Base-by-base conservation (phyloP, 2,888 invertebrate genomes). In the Caenorhabditis imperialis region DNA sequence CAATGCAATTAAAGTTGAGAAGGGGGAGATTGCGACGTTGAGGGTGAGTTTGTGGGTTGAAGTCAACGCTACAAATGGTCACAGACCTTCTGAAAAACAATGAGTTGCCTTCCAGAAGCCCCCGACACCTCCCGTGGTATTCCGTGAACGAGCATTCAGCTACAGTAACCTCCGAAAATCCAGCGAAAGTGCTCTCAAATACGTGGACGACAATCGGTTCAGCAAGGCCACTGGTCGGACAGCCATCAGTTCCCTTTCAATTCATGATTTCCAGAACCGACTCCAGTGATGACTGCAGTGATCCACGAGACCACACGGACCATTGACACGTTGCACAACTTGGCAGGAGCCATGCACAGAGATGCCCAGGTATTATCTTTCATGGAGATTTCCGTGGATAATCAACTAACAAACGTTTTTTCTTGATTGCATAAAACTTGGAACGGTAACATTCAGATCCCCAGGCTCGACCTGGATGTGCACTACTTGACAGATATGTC, bases 1-100 rank as follows among this genome's bases (percentile, higher is more conserved):
- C 47, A 80, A 85, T 58, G 86, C 86, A 2, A 85, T 86, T 30
- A 85, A 74, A 69, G 74, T 74, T 8, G 75, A 70, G 25, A 75
- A 70, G 35, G 75, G 70, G 25, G 75, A 75, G 37, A 75, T 75
- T 25, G 70, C 53, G 5, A 75, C 69, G 12, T 54, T 69, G 47
- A 57, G 75, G 42, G 70, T 67, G 12, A 20, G 47, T 53, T 25
- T 18, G 33, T 18, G 2, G 8, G 6, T 14, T 18, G 20, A 6
- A 4, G 4, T 10, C 25, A n/a, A 20, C 37, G 8, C 38, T 23
- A 18, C 22, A 7, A 25, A 14, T 18, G 33, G 12, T 37, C 22
- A 30, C 45, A 1, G 22, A 35, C 7, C 7, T 30, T 30, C 10
- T 6, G 30, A 30, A n/a, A n/a, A n/a, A n/a, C n/a, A n/a, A n/a